Conservation (phyloP, 37 sponge, comb jelly and placozoan genomes). For the Oopsacas minuta region DNA sequence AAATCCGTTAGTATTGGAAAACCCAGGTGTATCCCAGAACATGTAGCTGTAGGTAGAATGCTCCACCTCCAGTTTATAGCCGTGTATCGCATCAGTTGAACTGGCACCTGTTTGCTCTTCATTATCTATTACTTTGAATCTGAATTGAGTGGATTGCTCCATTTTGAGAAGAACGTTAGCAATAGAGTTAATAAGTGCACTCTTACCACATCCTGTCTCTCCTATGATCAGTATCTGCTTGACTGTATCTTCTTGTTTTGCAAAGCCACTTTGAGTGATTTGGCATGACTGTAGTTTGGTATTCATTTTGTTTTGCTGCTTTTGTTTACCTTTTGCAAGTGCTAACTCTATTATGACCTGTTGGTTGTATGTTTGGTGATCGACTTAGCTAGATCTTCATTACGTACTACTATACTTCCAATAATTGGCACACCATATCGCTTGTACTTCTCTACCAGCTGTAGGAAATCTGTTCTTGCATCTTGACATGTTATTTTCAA, state of each 20-base stretch:
- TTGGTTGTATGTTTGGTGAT: background rate
- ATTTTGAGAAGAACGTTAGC: background rate
- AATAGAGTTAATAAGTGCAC: background rate
- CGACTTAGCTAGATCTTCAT: background rate
- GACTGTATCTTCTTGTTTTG: background rate
- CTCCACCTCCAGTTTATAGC: background rate
- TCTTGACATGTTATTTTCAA: background rate
- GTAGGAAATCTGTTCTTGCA: background rate
- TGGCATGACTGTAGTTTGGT: background rate
- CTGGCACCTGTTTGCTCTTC: background rate
- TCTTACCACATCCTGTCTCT: constrained; percentile 1
- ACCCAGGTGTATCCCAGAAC: constrained; percentile 7
- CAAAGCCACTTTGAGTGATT: background rate
- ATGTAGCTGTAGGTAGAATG: background rate
- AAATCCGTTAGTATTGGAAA: background rate
- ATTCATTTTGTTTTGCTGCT: background rate
- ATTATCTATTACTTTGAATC: background rate
- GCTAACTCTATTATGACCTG: background rate
- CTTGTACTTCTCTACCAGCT: background rate
- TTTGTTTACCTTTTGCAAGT: no score
- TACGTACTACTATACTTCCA: background rate
- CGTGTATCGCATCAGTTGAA: background rate
- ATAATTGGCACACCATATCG: background rate
- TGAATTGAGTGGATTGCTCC: background rate
- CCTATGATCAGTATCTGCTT: background rate